A percentile compares a stretch with the other conserved stretches of the same genome.
phyloP scores from a whole-genome alignment of 2,113 vertebrate species.

The Sapajus apella region DNA sequence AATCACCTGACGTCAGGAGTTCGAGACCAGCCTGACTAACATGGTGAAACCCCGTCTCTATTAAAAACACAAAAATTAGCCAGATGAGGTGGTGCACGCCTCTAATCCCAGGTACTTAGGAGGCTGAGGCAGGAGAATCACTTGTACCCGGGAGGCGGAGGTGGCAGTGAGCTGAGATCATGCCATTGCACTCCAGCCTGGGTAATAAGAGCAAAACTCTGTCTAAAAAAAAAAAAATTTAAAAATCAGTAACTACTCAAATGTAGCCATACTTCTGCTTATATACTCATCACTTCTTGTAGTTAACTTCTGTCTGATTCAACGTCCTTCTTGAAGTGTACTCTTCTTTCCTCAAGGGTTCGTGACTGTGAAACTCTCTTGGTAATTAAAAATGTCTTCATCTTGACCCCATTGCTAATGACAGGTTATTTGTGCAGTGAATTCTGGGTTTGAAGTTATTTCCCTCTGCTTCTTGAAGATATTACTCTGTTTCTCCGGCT shows the following conservation, averaged over 20 bases:
- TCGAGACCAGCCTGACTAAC: too few relatives aligned
- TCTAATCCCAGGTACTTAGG: too few relatives aligned
- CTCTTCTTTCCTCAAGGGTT: not conserved
- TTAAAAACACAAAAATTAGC: too few relatives aligned
- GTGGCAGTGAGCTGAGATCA: too few relatives aligned
- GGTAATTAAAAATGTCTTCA: not conserved
- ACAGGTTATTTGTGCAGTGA: not conserved
- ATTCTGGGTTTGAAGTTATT: not conserved
- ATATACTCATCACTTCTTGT: not conserved
- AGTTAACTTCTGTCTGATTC: not conserved
- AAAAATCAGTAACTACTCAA: not conserved
- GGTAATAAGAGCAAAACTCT: too few relatives aligned
- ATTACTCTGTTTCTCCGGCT: not conserved
- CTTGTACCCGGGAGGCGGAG: too few relatives aligned
- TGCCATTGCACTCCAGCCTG: too few relatives aligned
- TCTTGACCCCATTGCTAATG: not conserved
- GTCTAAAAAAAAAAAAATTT: not conserved
- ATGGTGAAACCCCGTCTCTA: too few relatives aligned
- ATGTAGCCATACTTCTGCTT: not conserved
- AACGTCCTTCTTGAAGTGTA: not conserved
- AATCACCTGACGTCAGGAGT: too few relatives aligned
- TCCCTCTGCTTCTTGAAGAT: not conserved
- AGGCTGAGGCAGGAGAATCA: too few relatives aligned
- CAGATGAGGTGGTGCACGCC: too few relatives aligned
- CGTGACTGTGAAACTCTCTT: not conserved